Evolutionary conservation across 2,797 vertebrate genomes (phyloP).

Genomic region (Cirrhinus molitorella): DNA sequence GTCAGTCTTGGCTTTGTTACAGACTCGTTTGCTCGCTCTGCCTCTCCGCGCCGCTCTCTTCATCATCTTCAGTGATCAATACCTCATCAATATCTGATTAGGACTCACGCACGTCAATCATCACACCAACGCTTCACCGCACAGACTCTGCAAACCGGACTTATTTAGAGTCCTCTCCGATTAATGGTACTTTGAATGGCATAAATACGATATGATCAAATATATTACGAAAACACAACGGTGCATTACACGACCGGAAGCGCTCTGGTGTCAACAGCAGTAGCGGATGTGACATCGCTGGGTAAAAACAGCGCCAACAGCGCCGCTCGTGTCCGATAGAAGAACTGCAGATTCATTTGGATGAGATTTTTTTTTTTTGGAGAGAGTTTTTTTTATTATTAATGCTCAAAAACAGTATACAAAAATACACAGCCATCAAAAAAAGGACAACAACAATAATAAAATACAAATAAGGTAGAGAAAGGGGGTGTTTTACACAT

Average conservation of each 20-base stretch:
- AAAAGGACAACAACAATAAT: too few relatives aligned
- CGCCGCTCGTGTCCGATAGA: not conserved
- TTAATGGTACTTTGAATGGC: not conserved
- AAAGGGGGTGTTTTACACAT: too few relatives aligned
- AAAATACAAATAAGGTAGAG: too few relatives aligned
- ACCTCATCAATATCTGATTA: not conserved
- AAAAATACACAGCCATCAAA: too few relatives aligned
- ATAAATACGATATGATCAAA: not conserved
- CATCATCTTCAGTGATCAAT: slow-evolving; percentile 18
- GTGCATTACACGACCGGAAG: slow-evolving; percentile 37
- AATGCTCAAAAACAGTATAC: too few relatives aligned
- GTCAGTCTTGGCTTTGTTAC: not conserved
- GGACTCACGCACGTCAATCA: not conserved
- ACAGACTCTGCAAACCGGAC: not conserved
- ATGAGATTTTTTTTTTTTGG: too few relatives aligned
- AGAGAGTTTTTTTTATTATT: too few relatives aligned
- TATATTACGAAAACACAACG: not conserved
- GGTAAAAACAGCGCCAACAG: slow-evolving; percentile 8
- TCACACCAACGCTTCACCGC: not conserved
- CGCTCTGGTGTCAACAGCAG: slow-evolving; percentile 31
- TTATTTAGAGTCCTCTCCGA: not conserved
- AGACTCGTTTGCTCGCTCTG: not conserved
- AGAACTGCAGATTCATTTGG: not conserved
- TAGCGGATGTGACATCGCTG: slow-evolving; percentile 7
- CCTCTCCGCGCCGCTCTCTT: slow-evolving; percentile 20